Evolutionary conservation across 2,888 invertebrate genomes (phyloP), one percentile per base, ranked within the genome.

Genomic region (Phasia obesa): DNA sequence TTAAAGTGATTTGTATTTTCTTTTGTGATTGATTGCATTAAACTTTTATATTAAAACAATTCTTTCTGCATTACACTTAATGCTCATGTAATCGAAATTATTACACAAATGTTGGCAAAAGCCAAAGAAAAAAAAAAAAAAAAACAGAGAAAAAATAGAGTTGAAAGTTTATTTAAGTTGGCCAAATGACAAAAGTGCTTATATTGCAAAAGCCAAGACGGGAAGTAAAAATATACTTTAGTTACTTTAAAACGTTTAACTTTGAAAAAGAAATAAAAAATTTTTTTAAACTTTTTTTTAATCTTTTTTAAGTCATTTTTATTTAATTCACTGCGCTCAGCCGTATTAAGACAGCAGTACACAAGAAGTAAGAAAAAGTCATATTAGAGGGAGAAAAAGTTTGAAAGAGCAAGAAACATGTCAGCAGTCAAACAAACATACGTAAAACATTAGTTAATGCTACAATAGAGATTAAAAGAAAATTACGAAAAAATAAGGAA

Each of bases 41-140:
- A 35, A 77, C 31, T 77, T 81, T 77, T 70, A 27, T 49, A 69
- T 69, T 77, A 64, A 49, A 64, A 49, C 47, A 67, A 77, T 62
- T 49, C 4, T 11, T 5, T 35, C 35, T 38, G 23, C 7, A 67
- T 42, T n/a, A 31, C 35, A 69, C 60, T 76, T 82, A 82, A 78
- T 82, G 77, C 69, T 44, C 77, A 49, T 82, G 77, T 78, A 78
- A 78, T 69, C 67, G 77, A 82, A 82, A 78, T 74, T 78, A 74
- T 59, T 65, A 38, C 64, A 35, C 55, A 78, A 82, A 74, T 51
- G 67, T 44, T 82, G 77, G 74, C 77, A 82, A 82, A 44, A 73
- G 15, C 19, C 21, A 69, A 74, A 59, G 31, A 27, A 51, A 11
- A 51, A 27, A 44, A 51, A 42, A 65, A 59, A 70, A 64, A 64